phyloP scores from a whole-genome alignment of 2,113 vertebrate species.

The Eleginops maclovinus region DNA sequence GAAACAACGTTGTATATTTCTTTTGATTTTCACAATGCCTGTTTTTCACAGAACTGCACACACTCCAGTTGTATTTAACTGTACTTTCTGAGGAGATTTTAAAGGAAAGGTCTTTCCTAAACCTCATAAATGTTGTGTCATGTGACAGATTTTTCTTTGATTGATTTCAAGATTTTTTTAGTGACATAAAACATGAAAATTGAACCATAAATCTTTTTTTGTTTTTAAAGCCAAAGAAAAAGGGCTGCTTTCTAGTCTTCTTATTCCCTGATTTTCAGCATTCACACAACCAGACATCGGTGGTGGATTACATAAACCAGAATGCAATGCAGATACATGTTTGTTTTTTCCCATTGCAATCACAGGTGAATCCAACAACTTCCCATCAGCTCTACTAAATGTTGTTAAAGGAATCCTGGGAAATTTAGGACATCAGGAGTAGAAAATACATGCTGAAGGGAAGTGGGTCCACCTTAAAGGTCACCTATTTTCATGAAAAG shows the following conservation, averaged over 20 bases:
- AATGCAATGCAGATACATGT: neutral
- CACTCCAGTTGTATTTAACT: constrained; percentile 56
- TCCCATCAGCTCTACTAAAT: neutral
- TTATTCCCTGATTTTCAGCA: neutral
- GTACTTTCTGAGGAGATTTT: constrained; percentile 22
- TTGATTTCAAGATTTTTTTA: neutral
- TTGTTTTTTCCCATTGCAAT: neutral
- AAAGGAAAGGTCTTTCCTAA: neutral
- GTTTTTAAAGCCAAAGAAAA: constrained; percentile 24
- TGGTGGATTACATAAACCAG: constrained; percentile 16
- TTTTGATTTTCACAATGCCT: neutral
- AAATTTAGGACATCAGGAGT: neutral
- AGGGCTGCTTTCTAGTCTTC: neutral
- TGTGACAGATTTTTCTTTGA: neutral
- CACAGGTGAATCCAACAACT: neutral
- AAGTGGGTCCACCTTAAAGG: neutral
- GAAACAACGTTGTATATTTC: constrained; percentile 1
- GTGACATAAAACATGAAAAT: constrained; percentile 3
- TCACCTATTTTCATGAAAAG: too few species aligned
- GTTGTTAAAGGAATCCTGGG: constrained; percentile 3
- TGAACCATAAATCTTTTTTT: constrained; percentile 5
- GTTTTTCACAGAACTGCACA: constrained; percentile 12
- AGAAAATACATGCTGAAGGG: neutral
- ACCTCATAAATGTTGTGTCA: neutral
- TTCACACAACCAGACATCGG: neutral